Conservation (phyloP, 30 jellyfish, hydroid and myxozoan species). For the Clytia hemisphaerica region DNA sequence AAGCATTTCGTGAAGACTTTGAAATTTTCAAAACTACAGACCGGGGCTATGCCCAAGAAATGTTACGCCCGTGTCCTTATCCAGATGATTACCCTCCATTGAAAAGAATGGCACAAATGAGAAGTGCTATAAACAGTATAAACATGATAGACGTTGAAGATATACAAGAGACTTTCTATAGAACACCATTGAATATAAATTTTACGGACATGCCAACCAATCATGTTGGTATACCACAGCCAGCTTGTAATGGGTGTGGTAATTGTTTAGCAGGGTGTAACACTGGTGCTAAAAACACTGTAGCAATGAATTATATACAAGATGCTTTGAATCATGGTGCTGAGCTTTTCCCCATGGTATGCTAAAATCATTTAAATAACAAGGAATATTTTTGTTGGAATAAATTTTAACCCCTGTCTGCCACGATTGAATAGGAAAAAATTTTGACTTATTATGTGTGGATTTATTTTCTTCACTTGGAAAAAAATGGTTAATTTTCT, state of each 20-base stretch:
- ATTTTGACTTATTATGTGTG: background rate
- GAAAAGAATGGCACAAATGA: slow-evolving; percentile 73
- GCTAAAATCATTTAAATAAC: background rate
- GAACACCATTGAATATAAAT: slow-evolving; percentile 80
- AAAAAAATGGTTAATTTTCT: background rate
- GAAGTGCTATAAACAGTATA: slow-evolving; percentile 54
- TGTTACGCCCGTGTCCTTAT: slow-evolving; percentile 94
- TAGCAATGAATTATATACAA: slow-evolving; percentile 88
- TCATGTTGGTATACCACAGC: slow-evolving; percentile 92
- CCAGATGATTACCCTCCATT: slow-evolving; percentile 94
- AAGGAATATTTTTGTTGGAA: background rate
- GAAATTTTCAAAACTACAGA: slow-evolving; percentile 77
- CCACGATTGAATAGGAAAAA: background rate
- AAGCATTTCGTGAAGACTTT: slow-evolving; percentile 82
- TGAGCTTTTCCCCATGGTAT: slow-evolving; percentile 81
- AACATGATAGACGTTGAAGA: slow-evolving; percentile 85
- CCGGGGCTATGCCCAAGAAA: slow-evolving; percentile 74
- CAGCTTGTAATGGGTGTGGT: slow-evolving; percentile 99
- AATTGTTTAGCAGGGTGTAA: slow-evolving; percentile 97
- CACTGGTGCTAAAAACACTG: slow-evolving; percentile 90
- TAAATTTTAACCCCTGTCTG: background rate
- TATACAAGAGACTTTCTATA: slow-evolving; percentile 70
- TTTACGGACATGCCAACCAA: slow-evolving; percentile 85
- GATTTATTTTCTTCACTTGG: background rate
- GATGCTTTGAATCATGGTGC: slow-evolving; percentile 95